phyloP scores from a whole-genome alignment of 2,797 vertebrate species.

The Acestrorhynchus altus region DNA sequence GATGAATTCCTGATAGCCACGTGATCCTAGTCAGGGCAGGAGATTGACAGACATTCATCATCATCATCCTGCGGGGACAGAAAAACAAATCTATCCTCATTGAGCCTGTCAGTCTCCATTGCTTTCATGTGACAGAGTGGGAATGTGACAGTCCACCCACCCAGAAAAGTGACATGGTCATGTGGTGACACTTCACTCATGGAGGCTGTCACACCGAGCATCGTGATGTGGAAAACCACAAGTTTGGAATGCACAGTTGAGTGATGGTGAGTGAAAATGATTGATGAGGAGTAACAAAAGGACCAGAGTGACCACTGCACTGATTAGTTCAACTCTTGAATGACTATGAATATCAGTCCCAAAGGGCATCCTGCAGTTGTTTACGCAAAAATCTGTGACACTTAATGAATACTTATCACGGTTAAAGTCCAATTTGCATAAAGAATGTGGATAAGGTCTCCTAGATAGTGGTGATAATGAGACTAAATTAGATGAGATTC shows the following conservation, averaged over 20 bases:
- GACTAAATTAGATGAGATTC: constrained; percentile 53
- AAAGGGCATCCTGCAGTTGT: constrained; percentile 30
- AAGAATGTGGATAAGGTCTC: constrained; percentile 44
- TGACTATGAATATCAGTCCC: constrained; percentile 32
- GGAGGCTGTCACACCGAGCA: constrained; percentile 52
- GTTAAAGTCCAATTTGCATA: constrained; percentile 52
- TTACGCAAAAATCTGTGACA: constrained; percentile 36
- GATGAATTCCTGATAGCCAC: constrained; percentile 19
- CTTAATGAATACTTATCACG: constrained; percentile 43
- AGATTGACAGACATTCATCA: constrained; percentile 75
- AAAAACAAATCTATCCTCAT: constrained; percentile 77
- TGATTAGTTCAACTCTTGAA: constrained; percentile 44
- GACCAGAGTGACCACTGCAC: constrained; percentile 13
- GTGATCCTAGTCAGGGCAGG: constrained; percentile 43
- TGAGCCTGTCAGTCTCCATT: constrained; percentile 73
- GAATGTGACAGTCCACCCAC: constrained; percentile 50
- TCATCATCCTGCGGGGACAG: constrained; percentile 65
- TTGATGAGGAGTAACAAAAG: constrained; percentile 42
- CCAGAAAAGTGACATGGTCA: constrained; percentile 50
- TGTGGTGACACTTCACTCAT: constrained; percentile 52
- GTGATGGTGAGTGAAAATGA: constrained; percentile 41
- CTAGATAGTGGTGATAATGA: constrained; percentile 51
- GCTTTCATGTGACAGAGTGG: constrained; percentile 63
- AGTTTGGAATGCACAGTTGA: constrained; percentile 40
- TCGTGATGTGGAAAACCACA: constrained; percentile 35